A percentile compares a stretch with the other conserved stretches of the same genome.
Evolutionary conservation across 30 jellyfish, hydroid and myxozoan genomes (phyloP).

Genomic region (Aurelia sp.): DNA sequence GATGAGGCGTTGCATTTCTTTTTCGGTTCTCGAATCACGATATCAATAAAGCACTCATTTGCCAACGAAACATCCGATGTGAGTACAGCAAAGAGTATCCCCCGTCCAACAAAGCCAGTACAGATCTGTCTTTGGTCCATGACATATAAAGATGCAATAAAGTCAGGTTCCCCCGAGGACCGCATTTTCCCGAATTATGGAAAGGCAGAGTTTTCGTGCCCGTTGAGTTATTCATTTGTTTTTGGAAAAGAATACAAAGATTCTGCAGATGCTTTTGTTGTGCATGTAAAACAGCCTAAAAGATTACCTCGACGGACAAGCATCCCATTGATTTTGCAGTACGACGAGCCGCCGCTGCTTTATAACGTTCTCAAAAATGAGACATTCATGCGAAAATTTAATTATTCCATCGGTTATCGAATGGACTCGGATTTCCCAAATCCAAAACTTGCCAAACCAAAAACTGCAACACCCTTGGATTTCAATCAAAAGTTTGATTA

Average conservation of each 20-base stretch:
- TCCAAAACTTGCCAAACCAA: constrained; percentile 61
- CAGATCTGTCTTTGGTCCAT: constrained; percentile 64
- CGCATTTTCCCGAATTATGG: constrained; percentile 65
- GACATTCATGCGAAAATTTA: constrained; percentile 45
- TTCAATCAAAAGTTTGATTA: constrained; percentile 58
- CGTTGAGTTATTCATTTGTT: constrained; percentile 39
- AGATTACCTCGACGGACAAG: constrained; percentile 15
- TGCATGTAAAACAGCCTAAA: constrained; percentile 39
- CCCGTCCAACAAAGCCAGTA: constrained; percentile 10
- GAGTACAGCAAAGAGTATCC: background rate
- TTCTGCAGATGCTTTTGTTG: constrained; percentile 17
- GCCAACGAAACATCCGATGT: background rate
- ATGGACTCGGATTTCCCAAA: constrained; percentile 73
- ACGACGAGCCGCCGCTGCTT: constrained; percentile 58
- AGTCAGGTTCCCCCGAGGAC: background rate
- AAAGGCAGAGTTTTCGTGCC: constrained; percentile 50
- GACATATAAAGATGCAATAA: background rate
- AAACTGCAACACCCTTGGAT: background rate
- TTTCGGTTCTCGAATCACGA: constrained; percentile 40
- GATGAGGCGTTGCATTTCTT: constrained; percentile 4
- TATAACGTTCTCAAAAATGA: constrained; percentile 10
- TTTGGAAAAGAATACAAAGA: constrained; percentile 6
- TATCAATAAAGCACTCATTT: constrained; percentile 12
- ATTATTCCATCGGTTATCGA: constrained; percentile 69
- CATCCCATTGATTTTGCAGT: constrained; percentile 52